Percentiles rank a stretch among this genome's conserved stretches.
These are phyloP conservation scores for Astur gentilis DNA, from an alignment of 2,113 vertebrate species.

Conservation along the genomic window DNA sequence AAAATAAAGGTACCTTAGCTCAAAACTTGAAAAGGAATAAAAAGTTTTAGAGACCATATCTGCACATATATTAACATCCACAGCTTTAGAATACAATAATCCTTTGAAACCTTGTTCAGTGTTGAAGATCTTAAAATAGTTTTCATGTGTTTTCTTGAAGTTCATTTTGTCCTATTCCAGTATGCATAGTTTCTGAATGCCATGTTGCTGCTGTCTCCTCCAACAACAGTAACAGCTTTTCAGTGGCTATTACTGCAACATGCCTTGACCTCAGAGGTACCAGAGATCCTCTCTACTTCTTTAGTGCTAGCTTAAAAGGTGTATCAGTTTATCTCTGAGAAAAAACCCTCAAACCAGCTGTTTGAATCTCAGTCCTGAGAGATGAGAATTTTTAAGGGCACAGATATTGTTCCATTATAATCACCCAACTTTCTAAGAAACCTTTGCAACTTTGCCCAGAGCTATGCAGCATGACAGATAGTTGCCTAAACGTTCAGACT, in stretches of 20 bases:
- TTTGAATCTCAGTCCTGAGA: background rate
- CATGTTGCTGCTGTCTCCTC: background rate
- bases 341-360: background rate
- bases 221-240: background rate
- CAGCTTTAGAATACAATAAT: background rate
- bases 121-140: background rate
- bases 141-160: background rate
- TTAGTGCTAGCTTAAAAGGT: background rate
- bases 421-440: background rate
- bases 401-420: background rate
- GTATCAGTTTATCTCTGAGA: background rate
- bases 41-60: background rate
- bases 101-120: background rate
- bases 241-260: background rate
- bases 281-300: background rate
- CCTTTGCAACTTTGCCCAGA: background rate
- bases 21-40: background rate
- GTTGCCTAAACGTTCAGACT: background rate
- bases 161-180: background rate
- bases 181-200: background rate
- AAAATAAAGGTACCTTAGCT: background rate
- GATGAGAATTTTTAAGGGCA: background rate
- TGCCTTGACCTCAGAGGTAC: background rate
- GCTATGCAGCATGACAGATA: fast-evolving
- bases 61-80: background rate